Percentiles rank a stretch among this genome's conserved stretches.
These are phyloP conservation scores for Salpingus planirostris DNA, from an alignment of 2,888 invertebrate species.

Conservation along the genomic window DNA sequence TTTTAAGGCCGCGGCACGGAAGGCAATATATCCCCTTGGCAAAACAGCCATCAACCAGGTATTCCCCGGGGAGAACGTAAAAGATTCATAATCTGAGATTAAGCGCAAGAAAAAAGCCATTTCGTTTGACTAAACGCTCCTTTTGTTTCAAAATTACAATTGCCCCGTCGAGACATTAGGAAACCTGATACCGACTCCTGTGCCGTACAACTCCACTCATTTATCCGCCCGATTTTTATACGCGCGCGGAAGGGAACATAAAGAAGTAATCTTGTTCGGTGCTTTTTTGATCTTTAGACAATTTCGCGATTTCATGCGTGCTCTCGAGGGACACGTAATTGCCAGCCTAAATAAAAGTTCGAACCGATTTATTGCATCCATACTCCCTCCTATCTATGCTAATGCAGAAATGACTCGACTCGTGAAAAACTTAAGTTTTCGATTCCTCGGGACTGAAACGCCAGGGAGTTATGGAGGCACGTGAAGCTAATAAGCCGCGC, in stretches of 20 bases:
- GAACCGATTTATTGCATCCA: too few species aligned
- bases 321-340: slow-evolving; percentile 9
- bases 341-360: too few species aligned
- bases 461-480: too few species aligned
- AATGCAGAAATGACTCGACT: neutral
- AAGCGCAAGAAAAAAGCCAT: slow-evolving; percentile 38
- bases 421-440: neutral
- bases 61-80: slow-evolving; percentile 35
- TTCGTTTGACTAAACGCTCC: slow-evolving; percentile 39
- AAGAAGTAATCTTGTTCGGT: slow-evolving; percentile 13
- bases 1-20: too few species aligned
- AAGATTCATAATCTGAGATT: slow-evolving; percentile 42
- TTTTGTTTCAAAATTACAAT: slow-evolving; percentile 40
- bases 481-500: too few species aligned
- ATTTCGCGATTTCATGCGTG: slow-evolving; percentile 10
- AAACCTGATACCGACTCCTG: slow-evolving; percentile 17
- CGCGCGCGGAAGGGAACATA: too few species aligned
- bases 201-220: slow-evolving; percentile 8
- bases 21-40: slow-evolving; percentile 13
- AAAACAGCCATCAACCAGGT: slow-evolving; percentile 32
- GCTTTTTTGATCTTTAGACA: too few species aligned
- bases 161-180: slow-evolving; percentile 37
- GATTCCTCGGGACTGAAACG: too few species aligned
- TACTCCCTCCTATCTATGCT: too few species aligned
- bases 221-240: too few species aligned